phyloP scores from a whole-genome alignment of 92 coral and sea anemone species.

The Diadumene lineata region DNA sequence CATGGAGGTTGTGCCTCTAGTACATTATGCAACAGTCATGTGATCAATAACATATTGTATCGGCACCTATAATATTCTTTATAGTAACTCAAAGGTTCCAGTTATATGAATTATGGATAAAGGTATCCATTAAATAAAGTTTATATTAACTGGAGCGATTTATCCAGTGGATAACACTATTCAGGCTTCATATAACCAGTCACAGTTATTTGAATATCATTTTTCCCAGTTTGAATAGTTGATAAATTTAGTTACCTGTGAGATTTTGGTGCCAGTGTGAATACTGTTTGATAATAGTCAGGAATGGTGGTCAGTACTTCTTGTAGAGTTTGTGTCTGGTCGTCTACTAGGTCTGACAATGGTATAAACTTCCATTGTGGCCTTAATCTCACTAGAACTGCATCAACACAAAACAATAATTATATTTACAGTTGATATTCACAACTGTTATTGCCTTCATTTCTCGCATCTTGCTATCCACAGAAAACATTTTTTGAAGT shows the following conservation, averaged over 20 bases:
- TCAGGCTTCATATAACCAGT: too few species aligned
- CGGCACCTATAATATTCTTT: too few species aligned
- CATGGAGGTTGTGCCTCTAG: too few species aligned
- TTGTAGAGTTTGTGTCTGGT: constrained; percentile 21
- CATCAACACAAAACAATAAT: neutral
- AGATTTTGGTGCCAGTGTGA: constrained; percentile 40
- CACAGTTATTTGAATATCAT: too few species aligned
- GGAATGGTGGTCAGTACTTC: constrained; percentile 51
- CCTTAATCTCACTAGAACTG: constrained; percentile 42
- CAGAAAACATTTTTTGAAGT: neutral
- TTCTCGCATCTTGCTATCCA: neutral
- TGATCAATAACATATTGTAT: too few species aligned
- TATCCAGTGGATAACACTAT: too few species aligned
- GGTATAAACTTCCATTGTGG: constrained; percentile 50
- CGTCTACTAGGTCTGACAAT: constrained; percentile 44
- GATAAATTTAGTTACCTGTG: constrained; percentile 15
- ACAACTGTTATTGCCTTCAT: neutral
- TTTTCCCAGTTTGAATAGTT: neutral
- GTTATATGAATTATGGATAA: too few species aligned
- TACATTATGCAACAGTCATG: too few species aligned
- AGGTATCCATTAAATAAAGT: too few species aligned
- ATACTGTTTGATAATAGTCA: constrained; percentile 21
- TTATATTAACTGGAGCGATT: too few species aligned
- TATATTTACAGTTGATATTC: neutral
- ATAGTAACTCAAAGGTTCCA: too few species aligned